Evolutionary conservation across 2,888 invertebrate species (phyloP).

Genomic region (Cosmorhoe ocellata): DNA sequence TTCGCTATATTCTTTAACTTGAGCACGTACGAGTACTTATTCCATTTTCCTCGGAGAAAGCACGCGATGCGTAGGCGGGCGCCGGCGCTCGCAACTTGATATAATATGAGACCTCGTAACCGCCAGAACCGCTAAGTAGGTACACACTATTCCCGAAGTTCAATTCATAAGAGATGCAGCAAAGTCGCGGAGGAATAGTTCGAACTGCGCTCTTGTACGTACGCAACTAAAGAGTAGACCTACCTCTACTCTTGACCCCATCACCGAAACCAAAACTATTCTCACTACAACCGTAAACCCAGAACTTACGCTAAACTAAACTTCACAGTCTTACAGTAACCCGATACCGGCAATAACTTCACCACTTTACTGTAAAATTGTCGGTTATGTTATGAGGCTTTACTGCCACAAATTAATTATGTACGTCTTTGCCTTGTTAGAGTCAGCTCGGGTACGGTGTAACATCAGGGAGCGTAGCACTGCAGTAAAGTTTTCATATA

Average conservation of each 20-base stretch:
- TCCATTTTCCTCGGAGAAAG: conserved; percentile 60
- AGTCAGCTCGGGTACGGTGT: neutral
- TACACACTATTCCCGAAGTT: no score
- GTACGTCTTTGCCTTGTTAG: conserved; percentile 5
- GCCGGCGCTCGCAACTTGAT: conserved; percentile 34
- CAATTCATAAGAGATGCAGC: no score
- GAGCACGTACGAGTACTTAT: conserved; percentile 18
- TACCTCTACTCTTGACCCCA: no score
- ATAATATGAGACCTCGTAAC: conserved; percentile 16
- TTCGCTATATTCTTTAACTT: conserved; percentile 33
- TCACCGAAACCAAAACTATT: neutral
- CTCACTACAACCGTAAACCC: neutral
- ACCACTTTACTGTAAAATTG: conserved; percentile 9
- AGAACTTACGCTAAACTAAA: neutral
- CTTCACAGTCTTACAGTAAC: conserved; percentile 3
- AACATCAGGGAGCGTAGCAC: neutral
- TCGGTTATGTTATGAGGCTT: conserved; percentile 11
- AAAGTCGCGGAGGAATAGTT: no score
- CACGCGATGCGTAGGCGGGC: conserved; percentile 49
- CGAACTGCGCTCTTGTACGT: no score
- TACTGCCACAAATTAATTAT: conserved; percentile 15
- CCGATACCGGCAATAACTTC: conserved; percentile 12
- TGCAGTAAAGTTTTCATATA: neutral
- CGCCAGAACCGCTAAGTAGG: conserved; percentile 12
- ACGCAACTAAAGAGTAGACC: no score